Base-by-base conservation (phyloP, 2,888 invertebrate species). In the Noctua janthe region DNA sequence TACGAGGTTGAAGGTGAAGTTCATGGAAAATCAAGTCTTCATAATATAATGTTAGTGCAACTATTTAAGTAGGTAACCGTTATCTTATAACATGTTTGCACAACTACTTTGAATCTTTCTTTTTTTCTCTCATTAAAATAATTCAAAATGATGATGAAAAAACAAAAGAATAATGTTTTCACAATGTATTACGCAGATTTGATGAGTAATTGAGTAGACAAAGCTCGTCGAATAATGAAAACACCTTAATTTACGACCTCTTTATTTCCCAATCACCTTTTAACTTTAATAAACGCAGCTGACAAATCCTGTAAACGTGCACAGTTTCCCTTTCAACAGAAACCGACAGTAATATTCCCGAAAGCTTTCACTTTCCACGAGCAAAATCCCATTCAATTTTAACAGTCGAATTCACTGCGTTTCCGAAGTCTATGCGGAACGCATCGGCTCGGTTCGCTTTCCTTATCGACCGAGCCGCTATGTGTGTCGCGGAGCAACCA, bases 401-500 rank as follows among this genome's bases (percentile, higher is more conserved):
- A 89, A 89, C 89, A 90, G 87, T 82, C 90, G 90, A 91, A 90
- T 91, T 89, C 84, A 89, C 90, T 94, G 94, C 94, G 93, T 92
- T 94, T 92, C 85, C 90, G 87, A 88, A 86, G 86, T 81, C 80
- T 85, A 86, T 89, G 88, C 89, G 93, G 88, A 95, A 94, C 96
- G 96, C 96, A 97, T 95, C 94, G 94, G 91, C 92, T 88, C 92
- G 87, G 92, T 92, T 94, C 92, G 95, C 92, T 92, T 92, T 91
- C 86, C 93, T 92, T 96, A 97, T 96, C 96, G 96, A 97, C 96
- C 97, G 94, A 88, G 89, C 93, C 92, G 93, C 92, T 96, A 95
- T 96, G 94, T 95, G 94, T 96, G 95, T 94, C 96, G 96, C 93
- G 92, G 89, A 92, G 93, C 94, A 93, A 92, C 94, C 93, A 84